phyloP scores from a whole-genome alignment of 2,113 vertebrate genomes.

The Tautogolabrus adspersus region DNA sequence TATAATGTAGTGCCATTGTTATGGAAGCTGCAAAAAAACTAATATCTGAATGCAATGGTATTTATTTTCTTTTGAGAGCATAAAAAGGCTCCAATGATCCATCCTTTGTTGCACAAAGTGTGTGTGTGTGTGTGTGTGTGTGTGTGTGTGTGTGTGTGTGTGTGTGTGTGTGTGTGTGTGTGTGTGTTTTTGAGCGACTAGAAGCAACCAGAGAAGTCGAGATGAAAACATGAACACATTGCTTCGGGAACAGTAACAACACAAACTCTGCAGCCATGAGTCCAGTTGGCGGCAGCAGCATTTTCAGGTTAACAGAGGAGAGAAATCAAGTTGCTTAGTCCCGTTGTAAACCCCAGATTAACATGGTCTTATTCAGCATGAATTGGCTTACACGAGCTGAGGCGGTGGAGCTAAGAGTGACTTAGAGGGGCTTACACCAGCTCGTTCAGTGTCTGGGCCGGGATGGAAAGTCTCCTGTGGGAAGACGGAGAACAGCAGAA shows the following conservation, averaged over 20 bases:
- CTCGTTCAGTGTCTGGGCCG: conserved; percentile 73
- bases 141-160: background rate
- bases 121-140: too few species aligned
- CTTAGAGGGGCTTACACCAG: conserved; percentile 79
- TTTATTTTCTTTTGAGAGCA: too few species aligned
- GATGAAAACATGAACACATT: conserved; percentile 43
- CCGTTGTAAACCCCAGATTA: conserved; percentile 77
- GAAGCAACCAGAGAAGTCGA: conserved; percentile 28
- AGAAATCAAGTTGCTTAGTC: conserved; percentile 73
- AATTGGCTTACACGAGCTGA: conserved; percentile 73
- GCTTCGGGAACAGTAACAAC: conserved; percentile 69
- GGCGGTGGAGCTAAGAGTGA: conserved; percentile 74
- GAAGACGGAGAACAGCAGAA: conserved; percentile 72
- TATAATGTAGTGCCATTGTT: too few species aligned
- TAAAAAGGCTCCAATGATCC: too few species aligned
- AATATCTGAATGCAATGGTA: too few species aligned
- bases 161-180: background rate
- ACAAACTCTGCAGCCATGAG: conserved; percentile 53
- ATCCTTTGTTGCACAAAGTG: too few species aligned
- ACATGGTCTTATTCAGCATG: conserved; percentile 80
- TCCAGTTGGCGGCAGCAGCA: conserved; percentile 66
- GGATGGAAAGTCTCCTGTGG: conserved; percentile 75
- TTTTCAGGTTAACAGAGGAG: conserved; percentile 77
- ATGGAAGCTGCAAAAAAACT: too few species aligned
- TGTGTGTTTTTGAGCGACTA: background rate